Conservation (phyloP, 2,113 vertebrate species). For the Lucifuga dentata region DNA sequence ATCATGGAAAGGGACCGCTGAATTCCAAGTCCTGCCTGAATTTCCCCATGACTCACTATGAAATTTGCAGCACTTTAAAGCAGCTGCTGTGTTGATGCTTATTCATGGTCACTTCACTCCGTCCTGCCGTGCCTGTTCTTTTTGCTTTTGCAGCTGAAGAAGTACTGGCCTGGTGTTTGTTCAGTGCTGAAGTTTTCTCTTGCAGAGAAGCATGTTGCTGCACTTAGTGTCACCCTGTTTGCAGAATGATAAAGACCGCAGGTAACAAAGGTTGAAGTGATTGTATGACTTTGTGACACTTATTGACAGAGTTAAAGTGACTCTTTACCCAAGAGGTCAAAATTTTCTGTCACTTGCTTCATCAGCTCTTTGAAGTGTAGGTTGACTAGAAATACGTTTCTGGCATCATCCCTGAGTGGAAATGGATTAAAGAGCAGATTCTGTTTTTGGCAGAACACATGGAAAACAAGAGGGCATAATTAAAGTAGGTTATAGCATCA, state of each 20-base stretch:
- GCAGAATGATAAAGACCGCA: constrained; percentile 28
- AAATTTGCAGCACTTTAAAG: constrained; percentile 54
- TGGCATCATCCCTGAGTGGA: constrained; percentile 47
- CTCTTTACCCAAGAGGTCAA: constrained; percentile 52
- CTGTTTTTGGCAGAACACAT: constrained; percentile 56
- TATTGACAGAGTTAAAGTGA: constrained; percentile 66
- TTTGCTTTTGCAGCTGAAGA: constrained; percentile 14
- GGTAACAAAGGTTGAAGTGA: constrained; percentile 43
- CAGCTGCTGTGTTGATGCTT: constrained; percentile 46
- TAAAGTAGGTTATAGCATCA: constrained; percentile 45
- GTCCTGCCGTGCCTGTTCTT: constrained; percentile 33
- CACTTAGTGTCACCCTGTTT: constrained; percentile 35
- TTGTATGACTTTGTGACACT: constrained; percentile 53
- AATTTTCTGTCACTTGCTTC: constrained; percentile 21
- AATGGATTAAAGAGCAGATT: constrained; percentile 40
- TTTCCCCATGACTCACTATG: constrained; percentile 41
- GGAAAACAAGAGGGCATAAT: constrained; percentile 68
- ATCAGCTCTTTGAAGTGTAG: constrained; percentile 35
- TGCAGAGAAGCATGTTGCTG: constrained; percentile 22
- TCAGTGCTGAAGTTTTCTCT: constrained; percentile 33
- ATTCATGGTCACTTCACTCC: constrained; percentile 57
- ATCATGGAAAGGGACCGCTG: constrained; percentile 43
- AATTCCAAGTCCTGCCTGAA: constrained; percentile 59
- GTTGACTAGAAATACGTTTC: constrained; percentile 38
- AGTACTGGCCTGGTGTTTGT: constrained; percentile 28